Base-by-base conservation (phyloP, 2,888 invertebrate species). In the Eupithecia tripunctaria region DNA sequence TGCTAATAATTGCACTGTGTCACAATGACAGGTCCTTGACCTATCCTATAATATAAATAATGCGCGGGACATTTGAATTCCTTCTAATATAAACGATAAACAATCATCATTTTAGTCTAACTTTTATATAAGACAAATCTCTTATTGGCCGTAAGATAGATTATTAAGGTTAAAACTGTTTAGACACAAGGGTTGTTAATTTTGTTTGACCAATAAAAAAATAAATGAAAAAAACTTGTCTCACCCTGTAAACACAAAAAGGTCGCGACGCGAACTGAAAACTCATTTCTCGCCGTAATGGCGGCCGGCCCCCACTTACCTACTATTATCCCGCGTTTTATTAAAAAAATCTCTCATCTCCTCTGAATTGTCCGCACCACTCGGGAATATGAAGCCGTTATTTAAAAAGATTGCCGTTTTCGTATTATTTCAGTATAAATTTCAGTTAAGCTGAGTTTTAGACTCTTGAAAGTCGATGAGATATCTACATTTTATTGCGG, bases 401-500 rank as follows among this genome's bases (percentile, higher is more conserved):
- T 93, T 94, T 93, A 91, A 93, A 92, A 93, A 91, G 90, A 91
- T 90, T 88, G 91, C 92, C 85, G 86, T 88, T 86, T 85, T 83
- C 89, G 88, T 91, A 93, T 93, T 94, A 94, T 94, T 94, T 93
- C 88, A 86, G 91, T 91, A 92, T 94, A 94, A 94, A 94, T 93
- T 80, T 91, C 84, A 90, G 86, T 90, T 88, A 90, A 93, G 89
- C 89, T 84, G 82, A 83, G 86, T 82, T 83, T 81, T 81, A 81
- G 76, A 72, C 76, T 84, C 89, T 88, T 87, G 85, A 90, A 85
- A 78, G 70, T 80, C 76, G 84, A 79, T 82, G 84, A 36, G 64
- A 41, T 86, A 86, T 86, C 87, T 86, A 80, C 81, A 82, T 90
- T 92, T 92, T 91, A 92, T 91, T 91, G 84, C 87, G 75, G 71